Evolutionary conservation across 1,140 invertebrate species (phyloP).

Genomic region (Drosophila orena): DNA sequence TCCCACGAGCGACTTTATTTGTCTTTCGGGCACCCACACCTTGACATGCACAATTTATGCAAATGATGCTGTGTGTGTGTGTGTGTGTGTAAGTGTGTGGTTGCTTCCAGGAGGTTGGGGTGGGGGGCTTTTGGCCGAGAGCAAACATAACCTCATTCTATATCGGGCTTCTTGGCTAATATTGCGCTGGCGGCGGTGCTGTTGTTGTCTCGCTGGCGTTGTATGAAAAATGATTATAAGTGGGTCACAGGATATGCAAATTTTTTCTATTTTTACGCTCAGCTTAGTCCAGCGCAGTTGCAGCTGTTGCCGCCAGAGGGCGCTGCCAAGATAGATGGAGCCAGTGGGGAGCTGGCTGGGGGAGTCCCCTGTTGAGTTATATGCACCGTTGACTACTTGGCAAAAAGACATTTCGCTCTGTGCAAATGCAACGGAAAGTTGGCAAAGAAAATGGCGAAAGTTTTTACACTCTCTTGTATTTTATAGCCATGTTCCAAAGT

Average conservation of each 20-base stretch:
- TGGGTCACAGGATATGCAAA: conserved; percentile 83
- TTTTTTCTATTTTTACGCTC: conserved; percentile 79
- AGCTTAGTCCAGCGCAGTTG: conserved; percentile 56
- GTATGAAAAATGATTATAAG: conserved; percentile 82
- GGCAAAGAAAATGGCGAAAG: conserved; percentile 78
- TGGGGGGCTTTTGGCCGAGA: conserved; percentile 7
- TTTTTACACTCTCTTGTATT: conserved; percentile 63
- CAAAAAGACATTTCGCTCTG: conserved; percentile 59
- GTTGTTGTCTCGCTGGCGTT: conserved; percentile 57
- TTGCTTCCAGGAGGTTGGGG: conserved; percentile 11
- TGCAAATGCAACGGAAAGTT: conserved; percentile 78
- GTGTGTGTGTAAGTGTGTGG: conserved; percentile 32
- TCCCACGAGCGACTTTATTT: conserved; percentile 31
- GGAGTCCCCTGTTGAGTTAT: conserved; percentile 64
- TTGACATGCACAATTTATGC: conserved; percentile 64
- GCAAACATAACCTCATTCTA: conserved; percentile 77
- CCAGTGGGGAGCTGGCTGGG: conserved; percentile 20
- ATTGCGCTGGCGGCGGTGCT: conserved; percentile 30
- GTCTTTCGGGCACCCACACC: conserved; percentile 39
- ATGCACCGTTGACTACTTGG: conserved; percentile 59
- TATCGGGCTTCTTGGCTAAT: conserved; percentile 51
- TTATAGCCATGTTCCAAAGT: conserved; percentile 37
- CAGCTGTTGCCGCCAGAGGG: conserved; percentile 58
- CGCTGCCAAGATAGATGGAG: conserved; percentile 45
- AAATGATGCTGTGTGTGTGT: conserved; percentile 58